Conservation (phyloP, 2,113 vertebrate species). For the Lophochroa leadbeateri region DNA sequence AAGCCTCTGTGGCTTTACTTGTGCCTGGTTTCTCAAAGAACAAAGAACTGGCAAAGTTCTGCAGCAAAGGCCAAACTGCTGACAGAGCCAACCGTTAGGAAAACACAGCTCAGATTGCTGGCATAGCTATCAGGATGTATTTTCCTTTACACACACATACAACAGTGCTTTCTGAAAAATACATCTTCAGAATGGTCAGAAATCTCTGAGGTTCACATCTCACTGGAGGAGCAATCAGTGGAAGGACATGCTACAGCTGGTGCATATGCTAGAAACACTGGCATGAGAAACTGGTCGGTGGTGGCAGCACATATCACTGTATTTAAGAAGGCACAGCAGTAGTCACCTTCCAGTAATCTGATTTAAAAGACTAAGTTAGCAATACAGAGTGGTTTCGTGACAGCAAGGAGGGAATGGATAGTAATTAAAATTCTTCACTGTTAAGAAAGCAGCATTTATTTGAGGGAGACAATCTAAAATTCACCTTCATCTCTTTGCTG, state of each 20-base stretch:
- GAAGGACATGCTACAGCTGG: neutral
- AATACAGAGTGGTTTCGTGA: neutral
- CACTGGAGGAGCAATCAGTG: neutral
- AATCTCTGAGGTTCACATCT: neutral
- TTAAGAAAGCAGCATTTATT: neutral
- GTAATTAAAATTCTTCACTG: neutral
- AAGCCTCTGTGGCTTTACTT: neutral
- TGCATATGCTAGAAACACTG: neutral
- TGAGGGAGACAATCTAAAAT: neutral
- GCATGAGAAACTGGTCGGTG: neutral
- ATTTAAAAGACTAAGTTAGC: neutral
- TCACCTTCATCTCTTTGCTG: neutral
- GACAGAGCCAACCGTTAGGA: neutral
- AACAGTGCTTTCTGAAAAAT: neutral
- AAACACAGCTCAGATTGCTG: neutral
- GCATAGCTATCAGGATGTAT: neutral
- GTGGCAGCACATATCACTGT: neutral
- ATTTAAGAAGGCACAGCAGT: neutral
- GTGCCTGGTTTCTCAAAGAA: neutral
- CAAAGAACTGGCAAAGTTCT: neutral
- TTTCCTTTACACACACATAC: neutral
- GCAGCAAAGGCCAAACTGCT: neutral
- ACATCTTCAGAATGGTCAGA: neutral
- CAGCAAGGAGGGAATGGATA: neutral
- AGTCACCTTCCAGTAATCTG: neutral